phyloP scores from a whole-genome alignment of 2,797 vertebrate species.

The Geotria australis region DNA sequence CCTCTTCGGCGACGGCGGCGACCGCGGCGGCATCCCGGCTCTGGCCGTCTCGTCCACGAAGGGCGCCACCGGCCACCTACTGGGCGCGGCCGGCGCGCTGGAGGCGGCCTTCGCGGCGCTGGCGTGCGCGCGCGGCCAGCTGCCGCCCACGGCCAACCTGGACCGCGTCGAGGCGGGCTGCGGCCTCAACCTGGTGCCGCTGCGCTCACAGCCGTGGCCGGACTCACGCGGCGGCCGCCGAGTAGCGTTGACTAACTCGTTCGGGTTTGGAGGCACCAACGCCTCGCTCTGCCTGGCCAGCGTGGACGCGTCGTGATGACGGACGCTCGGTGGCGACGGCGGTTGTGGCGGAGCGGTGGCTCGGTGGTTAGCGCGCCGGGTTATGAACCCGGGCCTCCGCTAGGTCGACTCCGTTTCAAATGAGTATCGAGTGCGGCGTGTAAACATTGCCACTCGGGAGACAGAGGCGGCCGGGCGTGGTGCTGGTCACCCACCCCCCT shows the following conservation, averaged over 20 bases:
- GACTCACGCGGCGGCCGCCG: conserved; percentile 8
- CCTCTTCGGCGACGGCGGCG: conserved; percentile 26
- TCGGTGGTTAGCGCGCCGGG: too few species aligned
- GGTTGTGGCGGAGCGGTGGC: too few species aligned
- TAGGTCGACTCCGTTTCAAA: too few species aligned
- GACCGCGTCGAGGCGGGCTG: conserved; percentile 47
- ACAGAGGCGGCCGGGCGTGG: too few species aligned
- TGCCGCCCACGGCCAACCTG: conserved; percentile 77
- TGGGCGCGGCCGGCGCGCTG: conserved; percentile 61
- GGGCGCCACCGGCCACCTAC: conserved; percentile 66
- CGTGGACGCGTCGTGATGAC: background rate
- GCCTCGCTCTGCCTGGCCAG: conserved; percentile 48
- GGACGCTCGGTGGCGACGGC: too few species aligned
- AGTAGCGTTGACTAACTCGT: conserved; percentile 64
- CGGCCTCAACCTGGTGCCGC: conserved; percentile 57
- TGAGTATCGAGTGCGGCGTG: too few species aligned
- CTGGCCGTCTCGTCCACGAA: conserved; percentile 70
- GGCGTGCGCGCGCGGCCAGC: conserved; percentile 34
- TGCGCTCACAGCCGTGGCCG: conserved; percentile 38
- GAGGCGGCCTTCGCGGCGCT: conserved; percentile 61
- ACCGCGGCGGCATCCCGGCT: background rate
- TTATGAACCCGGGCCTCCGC: too few species aligned
- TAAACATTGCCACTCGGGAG: too few species aligned
- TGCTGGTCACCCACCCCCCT: too few species aligned
- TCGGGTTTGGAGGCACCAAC: conserved; percentile 87